Conservation (phyloP, 2,888 invertebrate genomes). For the Ectemnius continuus region DNA sequence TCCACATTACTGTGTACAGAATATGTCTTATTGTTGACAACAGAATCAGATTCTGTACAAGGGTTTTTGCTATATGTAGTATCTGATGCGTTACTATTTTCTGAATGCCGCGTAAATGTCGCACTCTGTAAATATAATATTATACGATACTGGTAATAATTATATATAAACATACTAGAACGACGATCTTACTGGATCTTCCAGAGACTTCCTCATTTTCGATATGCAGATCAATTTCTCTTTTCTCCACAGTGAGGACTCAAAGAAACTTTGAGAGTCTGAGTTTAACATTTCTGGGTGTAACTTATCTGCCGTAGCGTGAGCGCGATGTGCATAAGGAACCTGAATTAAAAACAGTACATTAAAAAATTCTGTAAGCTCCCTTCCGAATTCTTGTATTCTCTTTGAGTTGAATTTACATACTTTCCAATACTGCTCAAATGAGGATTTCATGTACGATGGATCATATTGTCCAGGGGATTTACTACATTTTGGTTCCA, state of each 20-base stretch:
- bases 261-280: constrained; percentile 64
- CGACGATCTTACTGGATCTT: constrained; percentile 22
- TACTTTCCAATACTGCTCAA: constrained; percentile 34
- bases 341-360: too few relatives aligned
- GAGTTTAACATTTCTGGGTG: constrained; percentile 60
- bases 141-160: not conserved
- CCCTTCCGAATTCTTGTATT: not conserved
- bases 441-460: constrained; percentile 27
- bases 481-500: constrained; percentile 62
- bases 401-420: not conserved
- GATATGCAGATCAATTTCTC: constrained; percentile 70
- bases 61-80: constrained; percentile 1
- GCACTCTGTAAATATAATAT: constrained; percentile 10
- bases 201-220: constrained; percentile 61
- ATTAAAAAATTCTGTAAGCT: too few relatives aligned
- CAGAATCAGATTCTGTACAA: constrained; percentile 11
- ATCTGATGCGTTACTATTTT: constrained; percentile 7
- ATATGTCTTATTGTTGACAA: constrained; percentile 22
- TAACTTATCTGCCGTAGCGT: constrained; percentile 42
- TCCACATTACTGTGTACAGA: not conserved
- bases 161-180: not conserved
- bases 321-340: too few relatives aligned
- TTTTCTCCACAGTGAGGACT: constrained; percentile 68
- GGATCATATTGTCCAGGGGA: constrained; percentile 60
- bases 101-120: constrained; percentile 13